Evolutionary conservation across 2,797 vertebrate species (phyloP), one percentile per base, ranked within the genome.

Genomic region (Aldrovandia affinis): DNA sequence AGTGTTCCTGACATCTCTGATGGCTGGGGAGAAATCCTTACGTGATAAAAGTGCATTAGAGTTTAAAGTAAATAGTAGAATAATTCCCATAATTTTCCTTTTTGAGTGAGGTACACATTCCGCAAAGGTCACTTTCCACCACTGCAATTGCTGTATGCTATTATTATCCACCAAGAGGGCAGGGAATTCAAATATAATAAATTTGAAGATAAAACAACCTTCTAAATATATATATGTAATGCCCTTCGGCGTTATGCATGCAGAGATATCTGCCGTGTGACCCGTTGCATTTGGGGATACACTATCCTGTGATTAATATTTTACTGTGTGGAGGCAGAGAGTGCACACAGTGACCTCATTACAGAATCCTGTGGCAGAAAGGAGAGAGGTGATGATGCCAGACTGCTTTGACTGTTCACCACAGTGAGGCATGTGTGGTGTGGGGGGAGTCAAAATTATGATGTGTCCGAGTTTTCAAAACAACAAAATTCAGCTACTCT

Each of bases 71-170:
- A 77, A 77, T 47, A 77, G 73, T 47, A 12, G 9, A 77, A 77
- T 77, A 77, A 77, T 77, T 47, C 22, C 42, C 9, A 47, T 77
- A 77, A 77, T 77, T 77, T 77, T 47, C 73, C 42, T 9, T 77
- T 77, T 28, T 22, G 42, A 77, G 47, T 28, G 15, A 25, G 8
- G 73, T 28, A 77, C 73, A 47, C 20, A 47, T 77, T 77, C 36
- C 25, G 47, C 42, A 77, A 77, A 77, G 73, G 73, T 77, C 73
- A 77, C 22, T 25, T 42, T 47, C 33, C 33, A 22, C 33, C 68
- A 39, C 68, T 36, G 22, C 22, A 77, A 77, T 77, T 44, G 14
- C 73, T 77, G 39, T n/a, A 47, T 77, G 73, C 20, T 77, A 77
- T n/a, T 77, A 77, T 77, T 77, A 77, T 10, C 42, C 10, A 25